phyloP scores from a whole-genome alignment of 2,797 vertebrate species.

The Pangasius sanitwongsei region DNA sequence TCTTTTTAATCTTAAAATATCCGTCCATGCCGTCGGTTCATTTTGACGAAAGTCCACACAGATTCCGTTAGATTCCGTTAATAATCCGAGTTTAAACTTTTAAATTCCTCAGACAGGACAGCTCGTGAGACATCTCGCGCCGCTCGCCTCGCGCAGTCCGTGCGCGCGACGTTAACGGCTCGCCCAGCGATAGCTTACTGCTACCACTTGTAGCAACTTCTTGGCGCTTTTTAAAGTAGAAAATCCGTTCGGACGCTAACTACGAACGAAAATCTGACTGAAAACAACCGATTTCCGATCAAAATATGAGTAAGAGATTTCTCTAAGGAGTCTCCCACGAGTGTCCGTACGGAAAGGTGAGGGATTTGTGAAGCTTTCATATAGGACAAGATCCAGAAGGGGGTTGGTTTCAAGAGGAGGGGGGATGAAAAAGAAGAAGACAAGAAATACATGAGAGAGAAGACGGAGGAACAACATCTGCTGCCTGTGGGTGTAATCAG shows the following conservation, averaged over 20 bases:
- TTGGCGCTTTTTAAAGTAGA: not conserved
- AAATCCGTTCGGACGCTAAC: not conserved
- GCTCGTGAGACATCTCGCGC: conserved; percentile 31
- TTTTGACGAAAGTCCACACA: not conserved
- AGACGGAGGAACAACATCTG: conserved; percentile 60
- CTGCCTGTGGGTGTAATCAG: conserved; percentile 51
- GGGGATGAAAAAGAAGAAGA: conserved; percentile 49
- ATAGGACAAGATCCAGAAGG: conserved; percentile 50
- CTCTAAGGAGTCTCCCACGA: not conserved
- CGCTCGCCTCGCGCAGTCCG: not conserved
- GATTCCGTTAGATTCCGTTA: conserved; percentile 23
- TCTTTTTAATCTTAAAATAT: not conserved
- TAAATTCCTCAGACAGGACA: conserved; percentile 13
- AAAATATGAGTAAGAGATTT: not conserved
- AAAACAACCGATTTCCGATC: not conserved
- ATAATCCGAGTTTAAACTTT: not conserved
- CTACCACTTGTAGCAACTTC: not conserved
- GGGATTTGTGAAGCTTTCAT: conserved; percentile 41
- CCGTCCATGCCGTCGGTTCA: not conserved
- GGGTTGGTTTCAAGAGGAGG: conserved; percentile 52
- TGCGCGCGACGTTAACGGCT: conserved; percentile 6
- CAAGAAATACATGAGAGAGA: conserved; percentile 48
- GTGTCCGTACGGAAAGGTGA: conserved; percentile 37
- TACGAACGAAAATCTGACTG: not conserved
- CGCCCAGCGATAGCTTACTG: not conserved